Evolutionary conservation across 30 jellyfish, hydroid and myxozoan genomes (phyloP), one percentile per base, ranked within the genome.

Genomic region (Chrysaora quinquecirrha): DNA sequence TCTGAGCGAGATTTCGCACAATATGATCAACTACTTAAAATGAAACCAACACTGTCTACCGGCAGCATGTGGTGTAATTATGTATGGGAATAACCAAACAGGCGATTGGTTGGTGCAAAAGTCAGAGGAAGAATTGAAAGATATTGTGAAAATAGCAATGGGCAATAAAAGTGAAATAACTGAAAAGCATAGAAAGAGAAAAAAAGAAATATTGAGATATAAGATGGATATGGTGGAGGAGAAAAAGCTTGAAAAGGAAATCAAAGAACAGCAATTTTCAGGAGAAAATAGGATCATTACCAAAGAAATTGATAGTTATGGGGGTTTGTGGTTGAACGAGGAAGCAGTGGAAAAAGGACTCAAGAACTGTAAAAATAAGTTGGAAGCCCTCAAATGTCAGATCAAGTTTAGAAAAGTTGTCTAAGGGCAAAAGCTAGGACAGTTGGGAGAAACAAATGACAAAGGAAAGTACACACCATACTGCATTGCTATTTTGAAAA

Each of bases 1-100:
- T 54, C 79, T 0, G 88, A 76, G 33, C 56, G 88, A 35, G 88
- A 54, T 34, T 76, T 76, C 33, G 88, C 80, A 23, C 80, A 76
- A 61, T 27, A 16, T 22, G 88, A 76, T 35, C 20, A 82, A 6
- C 28, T 4, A 32, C 52, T 60, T 25, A 4, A 38, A 12, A 22
- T n/a, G 52, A 76, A 76, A 23, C 88, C 82, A 76, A 30, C 16
- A 1, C 14, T 76, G 38, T 27, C 88, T 24, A 76, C 82, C 27
- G 0, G 88, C 88, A 58, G 88, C 88, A 24, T 4, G 68, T 60
- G 80, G 88, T 0, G 80, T 46, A 0, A 73, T 73, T 21, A 79
- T 79, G 90, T 79, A n/a, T 43, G 24, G 72, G 21, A 63, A 79
- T 48, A 79, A 79, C 56, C 48, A 61, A 35, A 79, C 86, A 79